These are phyloP conservation scores for Euwallacea fornicatus DNA, from an alignment of 1,140 invertebrate species.

Conservation along the genomic window DNA sequence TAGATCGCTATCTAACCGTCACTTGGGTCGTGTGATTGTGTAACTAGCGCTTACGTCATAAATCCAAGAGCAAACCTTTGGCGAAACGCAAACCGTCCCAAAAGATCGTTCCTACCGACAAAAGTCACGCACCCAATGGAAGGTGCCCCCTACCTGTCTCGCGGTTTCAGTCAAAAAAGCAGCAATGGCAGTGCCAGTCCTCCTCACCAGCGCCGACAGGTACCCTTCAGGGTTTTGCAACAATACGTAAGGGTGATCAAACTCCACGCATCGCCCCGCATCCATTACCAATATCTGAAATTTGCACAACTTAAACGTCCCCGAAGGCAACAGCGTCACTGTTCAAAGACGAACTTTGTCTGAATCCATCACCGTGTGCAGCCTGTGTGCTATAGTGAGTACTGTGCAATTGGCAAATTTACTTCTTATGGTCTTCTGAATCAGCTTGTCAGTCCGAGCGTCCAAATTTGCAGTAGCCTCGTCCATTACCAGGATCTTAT, in stretches of 20 bases:
- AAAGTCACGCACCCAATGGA: background rate
- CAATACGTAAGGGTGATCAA: conserved; percentile 50
- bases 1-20: no score
- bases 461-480: conserved; percentile 81
- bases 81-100: no score
- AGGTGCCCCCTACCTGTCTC: conserved; percentile 29
- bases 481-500: conserved; percentile 70
- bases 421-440: conserved; percentile 64
- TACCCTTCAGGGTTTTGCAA: conserved; percentile 56
- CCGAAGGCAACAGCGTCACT: background rate
- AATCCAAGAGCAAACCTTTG: no score
- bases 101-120: no score
- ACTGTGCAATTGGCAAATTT: conserved; percentile 69
- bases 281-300: conserved; percentile 50
- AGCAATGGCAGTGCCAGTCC: conserved; percentile 55
- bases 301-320: background rate
- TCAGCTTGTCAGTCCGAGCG: conserved; percentile 62
- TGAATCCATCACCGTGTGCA: conserved; percentile 56
- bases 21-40: no score
- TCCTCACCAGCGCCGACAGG: conserved; percentile 69
- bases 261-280: conserved; percentile 48
- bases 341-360: conserved; percentile 44
- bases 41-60: no score
- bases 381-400: conserved; percentile 76
- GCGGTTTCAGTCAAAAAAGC: conserved; percentile 39